Base-by-base conservation (phyloP, 1,140 invertebrate species). In the Apis laboriosa region DNA sequence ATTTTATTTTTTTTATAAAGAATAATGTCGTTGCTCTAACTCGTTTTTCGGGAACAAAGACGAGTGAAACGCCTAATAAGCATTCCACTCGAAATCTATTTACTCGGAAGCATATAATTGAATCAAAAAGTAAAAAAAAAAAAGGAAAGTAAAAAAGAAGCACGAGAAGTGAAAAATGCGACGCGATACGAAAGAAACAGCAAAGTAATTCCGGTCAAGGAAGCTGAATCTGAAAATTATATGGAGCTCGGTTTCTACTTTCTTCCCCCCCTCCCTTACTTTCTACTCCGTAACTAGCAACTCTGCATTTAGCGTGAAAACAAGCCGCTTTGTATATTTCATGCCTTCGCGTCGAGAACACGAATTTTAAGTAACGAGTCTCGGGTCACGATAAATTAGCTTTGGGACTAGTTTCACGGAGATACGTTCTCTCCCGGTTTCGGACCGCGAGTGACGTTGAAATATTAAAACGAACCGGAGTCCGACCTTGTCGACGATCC, bases 171-270 rank as follows among this genome's bases (percentile, higher is more conserved):
- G 34, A 49, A 49, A 5, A 67, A 43, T 5, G 28, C 11, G 34
- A n/a, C 34, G n/a, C 7, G 43, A 15, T 21, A 24, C 67, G n/a
- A 71, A 13, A 9, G 2, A 15, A 17, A 24, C 49, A 24, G 49
- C n/a, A 9, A n/a, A 34, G 28, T 49, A 77, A 24, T 58, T 82
- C 43, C 72, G 55, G 24, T 75, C 5, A 64, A 70, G 77, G 70
- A 78, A 53, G 64, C 51, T 55, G 80, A 86, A 73, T 71, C 77
- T 83, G 84, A 86, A 56, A 86, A 87, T 86, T 79, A 55, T 70
- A 77, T 70, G 71, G 56, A 49, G 15, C 63, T 55, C 51, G 61
- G 24, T 28, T 73, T 12, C 75, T 24, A 56, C 75, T 86, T 86
- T 79, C 84, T 67, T 87, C 73, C 53, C 34, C 34, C 71, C 70